A percentile compares a stretch with the other conserved stretches of the same genome.
Evolutionary conservation across 2,888 invertebrate genomes (phyloP).

Genomic region (Acronicta alni): DNA sequence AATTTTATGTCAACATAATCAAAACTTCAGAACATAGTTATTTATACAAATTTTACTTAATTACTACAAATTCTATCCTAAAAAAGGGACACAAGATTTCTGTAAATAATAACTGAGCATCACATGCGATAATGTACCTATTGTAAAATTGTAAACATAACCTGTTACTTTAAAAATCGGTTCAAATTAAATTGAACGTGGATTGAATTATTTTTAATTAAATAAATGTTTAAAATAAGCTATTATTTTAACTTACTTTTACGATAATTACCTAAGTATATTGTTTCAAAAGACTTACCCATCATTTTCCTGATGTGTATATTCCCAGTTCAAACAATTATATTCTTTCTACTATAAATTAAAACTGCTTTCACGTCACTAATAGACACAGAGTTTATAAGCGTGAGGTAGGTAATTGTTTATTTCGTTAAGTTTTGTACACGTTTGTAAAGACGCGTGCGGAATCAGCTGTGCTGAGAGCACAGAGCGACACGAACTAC

Average conservation of each 20-base stretch:
- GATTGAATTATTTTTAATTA: neutral
- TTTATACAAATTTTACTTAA: neutral
- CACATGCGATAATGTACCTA: no score
- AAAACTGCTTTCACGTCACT: constrained; percentile 62
- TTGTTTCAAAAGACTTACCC: constrained; percentile 68
- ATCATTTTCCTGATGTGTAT: constrained; percentile 63
- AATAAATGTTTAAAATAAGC: neutral
- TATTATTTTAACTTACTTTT: neutral
- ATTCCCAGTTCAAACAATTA: constrained; percentile 61
- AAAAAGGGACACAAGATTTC: no score
- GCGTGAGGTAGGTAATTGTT: constrained; percentile 63
- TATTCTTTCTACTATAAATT: constrained; percentile 42
- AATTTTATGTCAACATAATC: no score
- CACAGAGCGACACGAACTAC: constrained; percentile 64
- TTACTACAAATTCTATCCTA: neutral
- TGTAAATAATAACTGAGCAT: neutral
- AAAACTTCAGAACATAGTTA: neutral
- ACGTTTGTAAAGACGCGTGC: constrained; percentile 75
- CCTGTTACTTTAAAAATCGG: constrained; percentile 28
- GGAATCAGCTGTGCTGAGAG: constrained; percentile 72
- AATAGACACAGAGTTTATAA: constrained; percentile 61
- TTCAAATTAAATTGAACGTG: neutral
- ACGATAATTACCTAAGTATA: neutral
- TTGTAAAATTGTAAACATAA: constrained; percentile 52
- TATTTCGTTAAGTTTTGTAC: constrained; percentile 56